Evolutionary conservation across 2,797 vertebrate genomes (phyloP).

Genomic region (Enteromius trimaculatus): DNA sequence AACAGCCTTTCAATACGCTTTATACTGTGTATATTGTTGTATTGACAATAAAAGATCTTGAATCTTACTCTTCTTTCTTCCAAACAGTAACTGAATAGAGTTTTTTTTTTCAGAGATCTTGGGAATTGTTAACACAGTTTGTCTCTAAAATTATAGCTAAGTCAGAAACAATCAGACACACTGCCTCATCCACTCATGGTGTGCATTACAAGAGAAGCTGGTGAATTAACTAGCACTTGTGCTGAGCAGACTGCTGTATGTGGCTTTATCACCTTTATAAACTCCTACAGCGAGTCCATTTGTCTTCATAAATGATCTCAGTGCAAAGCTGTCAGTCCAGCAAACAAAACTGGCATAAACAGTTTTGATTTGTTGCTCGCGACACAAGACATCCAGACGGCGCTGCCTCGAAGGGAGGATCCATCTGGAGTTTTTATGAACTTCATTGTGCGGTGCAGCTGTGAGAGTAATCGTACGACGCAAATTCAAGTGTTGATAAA

Average conservation of each 20-base stretch:
- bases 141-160: neutral
- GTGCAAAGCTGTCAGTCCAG: constrained; percentile 69
- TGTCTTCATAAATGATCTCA: constrained; percentile 57
- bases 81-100: neutral
- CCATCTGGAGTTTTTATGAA: constrained; percentile 36
- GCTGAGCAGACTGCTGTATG: neutral
- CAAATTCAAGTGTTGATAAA: constrained; percentile 14
- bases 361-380: constrained; percentile 35
- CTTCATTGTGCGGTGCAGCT: neutral
- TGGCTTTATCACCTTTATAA: constrained; percentile 6
- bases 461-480: neutral
- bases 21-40: too few relatives aligned
- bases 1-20: too few relatives aligned
- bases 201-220: neutral
- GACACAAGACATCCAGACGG: constrained; percentile 10
- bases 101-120: neutral
- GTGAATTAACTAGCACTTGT: constrained; percentile 14
- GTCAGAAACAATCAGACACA: neutral
- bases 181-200: neutral
- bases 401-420: constrained; percentile 19
- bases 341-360: constrained; percentile 59
- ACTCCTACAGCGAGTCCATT: constrained; percentile 18
- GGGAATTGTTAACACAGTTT: neutral
- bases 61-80: neutral
- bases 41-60: too few relatives aligned